A percentile compares a stretch with the other conserved stretches of the same genome.
phyloP scores from a whole-genome alignment of 2,888 invertebrate genomes.

The Alloscopus bannaensis region DNA sequence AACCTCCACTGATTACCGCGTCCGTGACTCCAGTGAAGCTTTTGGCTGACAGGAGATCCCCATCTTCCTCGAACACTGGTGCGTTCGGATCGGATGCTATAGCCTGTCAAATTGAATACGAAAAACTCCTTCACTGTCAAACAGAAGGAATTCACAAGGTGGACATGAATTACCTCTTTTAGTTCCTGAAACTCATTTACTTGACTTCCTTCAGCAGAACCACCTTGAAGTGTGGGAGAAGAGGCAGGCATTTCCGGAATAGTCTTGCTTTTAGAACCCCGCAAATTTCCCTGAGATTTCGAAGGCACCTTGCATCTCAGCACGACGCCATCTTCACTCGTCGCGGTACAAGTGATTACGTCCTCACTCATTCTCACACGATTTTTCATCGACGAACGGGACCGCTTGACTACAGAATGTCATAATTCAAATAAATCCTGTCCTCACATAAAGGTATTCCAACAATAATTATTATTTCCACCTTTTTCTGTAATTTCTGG shows the following conservation, averaged over 20 bases:
- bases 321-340: not conserved
- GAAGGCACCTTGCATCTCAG: not conserved
- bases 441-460: not conserved
- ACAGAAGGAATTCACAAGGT: no score
- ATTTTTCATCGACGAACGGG: conserved; percentile 11
- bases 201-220: no score
- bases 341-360: conserved; percentile 2
- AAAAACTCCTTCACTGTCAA: no score
- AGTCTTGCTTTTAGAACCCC: not conserved
- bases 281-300: conserved; percentile 16
- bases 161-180: conserved; percentile 24
- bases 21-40: conserved; percentile 24
- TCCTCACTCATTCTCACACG: conserved; percentile 29
- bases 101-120: no score
- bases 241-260: no score
- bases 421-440: no score
- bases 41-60: conserved; percentile 14
- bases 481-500: no score
- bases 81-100: not conserved
- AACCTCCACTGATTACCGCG: conserved; percentile 3
- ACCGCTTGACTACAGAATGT: not conserved
- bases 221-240: no score
- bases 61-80: conserved; percentile 15
- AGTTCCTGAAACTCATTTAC: conserved; percentile 15
- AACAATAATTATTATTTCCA: not conserved